Base-by-base conservation (phyloP, 2,888 invertebrate species). In the Pheosia tremula region DNA sequence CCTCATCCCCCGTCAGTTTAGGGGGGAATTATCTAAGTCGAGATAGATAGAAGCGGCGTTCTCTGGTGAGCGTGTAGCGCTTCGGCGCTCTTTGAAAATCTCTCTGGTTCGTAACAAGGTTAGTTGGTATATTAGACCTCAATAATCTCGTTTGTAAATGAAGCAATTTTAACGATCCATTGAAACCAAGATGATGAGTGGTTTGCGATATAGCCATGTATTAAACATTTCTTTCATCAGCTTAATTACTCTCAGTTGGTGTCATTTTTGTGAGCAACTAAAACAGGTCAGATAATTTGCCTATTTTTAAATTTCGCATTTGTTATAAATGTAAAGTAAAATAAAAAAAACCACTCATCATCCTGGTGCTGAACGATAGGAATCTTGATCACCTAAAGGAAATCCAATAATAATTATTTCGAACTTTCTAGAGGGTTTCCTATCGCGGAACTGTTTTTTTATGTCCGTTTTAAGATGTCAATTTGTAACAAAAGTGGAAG, bases 1-100 rank as follows among this genome's bases (percentile, higher is more conserved):
- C 90, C 90, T 90, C 87, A 90, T 90, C 90, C 86, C 86, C 79
- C 83, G 90, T 89, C 88, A 89, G 86, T 87, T 87, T 79, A 24
- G 78, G 82, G 75, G 83, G 83, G 88, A 90, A 88, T 90, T 90
- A 90, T 90, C 89, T 87, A 81, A 84, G 87, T 85, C 83, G 85
- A 89, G 89, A 89, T 89, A 89, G 88, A 89, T 89, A 88, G 85
- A 74, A 83, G 84, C 81, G 82, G 82, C 84, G 84, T 79, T 81
- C 78, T 75, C 80, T 77, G 75, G 78, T 76, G 77, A 11, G 24
- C 50, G 81, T 74, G 79, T 79, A 75, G 78, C 70, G 74, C 76
- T 79, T 72, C 73, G 78, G 71, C 70, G 77, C 77, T 81, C 70
- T 83, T 87, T 77, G 80, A 78, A 85, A 86, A 85, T 83, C 81